phyloP scores from a whole-genome alignment of 2,797 vertebrate species.

The Leptatherina wallacei region DNA sequence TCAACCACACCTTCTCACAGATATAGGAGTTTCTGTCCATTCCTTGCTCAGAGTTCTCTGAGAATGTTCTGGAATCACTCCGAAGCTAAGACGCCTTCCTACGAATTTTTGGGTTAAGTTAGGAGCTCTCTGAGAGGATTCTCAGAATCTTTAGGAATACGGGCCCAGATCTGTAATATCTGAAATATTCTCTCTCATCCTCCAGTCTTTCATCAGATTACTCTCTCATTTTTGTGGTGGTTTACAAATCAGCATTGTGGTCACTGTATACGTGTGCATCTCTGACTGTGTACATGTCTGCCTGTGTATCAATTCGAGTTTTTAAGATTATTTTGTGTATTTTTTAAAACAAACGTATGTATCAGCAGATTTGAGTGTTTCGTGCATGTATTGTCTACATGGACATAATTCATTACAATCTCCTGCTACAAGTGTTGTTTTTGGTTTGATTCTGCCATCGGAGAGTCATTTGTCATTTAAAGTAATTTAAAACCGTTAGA shows the following conservation, averaged over 20 bases:
- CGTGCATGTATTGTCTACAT: background rate
- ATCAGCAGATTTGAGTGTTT: background rate
- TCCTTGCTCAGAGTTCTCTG: too few relatives aligned
- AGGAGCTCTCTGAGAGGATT: constrained; percentile 15
- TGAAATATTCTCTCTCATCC: constrained; percentile 64
- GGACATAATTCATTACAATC: constrained; percentile 14
- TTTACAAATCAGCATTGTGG: constrained; percentile 37
- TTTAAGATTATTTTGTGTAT: background rate
- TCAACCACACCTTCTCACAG: too few relatives aligned
- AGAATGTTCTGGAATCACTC: too few relatives aligned
- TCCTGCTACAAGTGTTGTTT: constrained; percentile 26
- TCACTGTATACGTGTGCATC: constrained; percentile 14
- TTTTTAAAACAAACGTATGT: constrained; percentile 1
- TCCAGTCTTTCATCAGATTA: constrained; percentile 61
- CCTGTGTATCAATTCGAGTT: background rate
- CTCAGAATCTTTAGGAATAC: too few relatives aligned
- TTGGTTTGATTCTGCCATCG: constrained; percentile 52
- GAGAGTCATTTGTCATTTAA: constrained; percentile 65
- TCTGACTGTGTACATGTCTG: constrained; percentile 6
- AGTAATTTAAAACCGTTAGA: constrained; percentile 54
- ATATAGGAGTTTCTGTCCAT: too few relatives aligned
- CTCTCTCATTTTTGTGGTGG: constrained; percentile 39
- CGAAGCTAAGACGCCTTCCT: too few relatives aligned
- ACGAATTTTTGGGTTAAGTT: too few relatives aligned
- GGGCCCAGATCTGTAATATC: too few relatives aligned